A percentile compares a stretch with the other conserved stretches of the same genome.
phyloP scores from a whole-genome alignment of 2,113 vertebrate genomes.

The Gulo gulo region DNA sequence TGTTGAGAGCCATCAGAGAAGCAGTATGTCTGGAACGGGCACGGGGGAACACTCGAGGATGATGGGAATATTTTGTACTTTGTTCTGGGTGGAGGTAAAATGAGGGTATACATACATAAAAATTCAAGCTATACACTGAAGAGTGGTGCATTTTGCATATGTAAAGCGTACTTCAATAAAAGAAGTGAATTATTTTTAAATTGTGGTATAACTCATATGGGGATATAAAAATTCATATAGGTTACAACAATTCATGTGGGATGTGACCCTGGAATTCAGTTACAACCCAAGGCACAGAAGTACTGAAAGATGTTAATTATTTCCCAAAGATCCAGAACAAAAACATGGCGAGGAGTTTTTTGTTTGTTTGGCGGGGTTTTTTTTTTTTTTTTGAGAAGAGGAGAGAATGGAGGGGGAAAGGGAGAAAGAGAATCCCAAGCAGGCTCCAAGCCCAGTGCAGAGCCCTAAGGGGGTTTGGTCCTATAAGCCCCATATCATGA shows the following conservation, averaged over 20 bases:
- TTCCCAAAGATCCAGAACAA: background rate
- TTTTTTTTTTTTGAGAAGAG: background rate
- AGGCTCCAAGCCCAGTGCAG: background rate
- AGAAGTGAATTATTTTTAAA: background rate
- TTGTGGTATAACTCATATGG: background rate
- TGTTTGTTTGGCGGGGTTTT: background rate
- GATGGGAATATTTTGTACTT: background rate
- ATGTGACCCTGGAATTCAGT: background rate
- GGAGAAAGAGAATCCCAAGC: background rate
- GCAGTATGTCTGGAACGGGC: background rate
- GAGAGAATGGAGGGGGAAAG: background rate
- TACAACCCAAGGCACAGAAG: background rate
- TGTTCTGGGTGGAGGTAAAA: background rate
- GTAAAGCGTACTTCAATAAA: background rate
- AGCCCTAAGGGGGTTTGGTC: background rate
- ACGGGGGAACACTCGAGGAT: accelerated
- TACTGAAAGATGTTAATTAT: background rate
- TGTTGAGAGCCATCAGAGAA: background rate
- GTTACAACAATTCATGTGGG: background rate
- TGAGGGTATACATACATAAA: background rate
- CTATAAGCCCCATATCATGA: background rate
- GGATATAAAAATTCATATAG: background rate
- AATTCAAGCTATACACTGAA: background rate
- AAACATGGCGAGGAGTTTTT: background rate
- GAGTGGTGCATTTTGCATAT: background rate